Percentiles rank a stretch among this genome's conserved stretches.
These are phyloP conservation scores for Tiliacea aurago DNA, from an alignment of 2,888 invertebrate genomes.

Conservation along the genomic window DNA sequence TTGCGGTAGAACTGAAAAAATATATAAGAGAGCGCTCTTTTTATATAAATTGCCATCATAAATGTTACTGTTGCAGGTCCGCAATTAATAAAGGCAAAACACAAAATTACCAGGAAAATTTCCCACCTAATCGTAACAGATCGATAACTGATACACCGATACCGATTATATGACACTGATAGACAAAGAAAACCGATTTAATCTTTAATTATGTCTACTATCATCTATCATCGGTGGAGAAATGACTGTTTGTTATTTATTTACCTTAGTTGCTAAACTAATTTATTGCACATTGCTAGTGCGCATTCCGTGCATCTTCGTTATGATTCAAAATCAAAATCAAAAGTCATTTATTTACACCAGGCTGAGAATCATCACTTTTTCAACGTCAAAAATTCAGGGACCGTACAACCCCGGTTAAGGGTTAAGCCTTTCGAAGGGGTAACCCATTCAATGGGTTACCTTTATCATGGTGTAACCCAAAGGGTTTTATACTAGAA, in stretches of 20 bases:
- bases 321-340: background rate
- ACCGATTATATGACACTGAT: background rate
- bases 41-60: slow-evolving; percentile 21
- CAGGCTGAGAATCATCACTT: too few relatives aligned
- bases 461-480: too few relatives aligned
- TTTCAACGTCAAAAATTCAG: too few relatives aligned
- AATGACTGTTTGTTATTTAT: background rate
- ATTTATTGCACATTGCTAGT: too few relatives aligned
- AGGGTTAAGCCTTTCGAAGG: too few relatives aligned
- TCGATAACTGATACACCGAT: background rate
- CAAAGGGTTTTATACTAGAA: too few relatives aligned
- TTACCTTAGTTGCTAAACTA: background rate
- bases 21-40: background rate
- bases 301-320: background rate
- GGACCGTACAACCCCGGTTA: too few relatives aligned
- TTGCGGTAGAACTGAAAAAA: background rate
- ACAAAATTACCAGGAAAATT: slow-evolving; percentile 11
- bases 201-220: background rate
- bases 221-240: background rate
- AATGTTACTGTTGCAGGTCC: background rate
- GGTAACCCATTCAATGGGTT: too few relatives aligned
- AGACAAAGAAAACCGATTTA: background rate
- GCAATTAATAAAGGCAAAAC: background rate
- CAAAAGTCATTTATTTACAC: too few relatives aligned
- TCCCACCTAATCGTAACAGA: background rate